A percentile compares a stretch with the other conserved stretches of the same genome.
Conservation (phyloP, 2,113 vertebrate genomes). For the Anhinga anhinga region DNA sequence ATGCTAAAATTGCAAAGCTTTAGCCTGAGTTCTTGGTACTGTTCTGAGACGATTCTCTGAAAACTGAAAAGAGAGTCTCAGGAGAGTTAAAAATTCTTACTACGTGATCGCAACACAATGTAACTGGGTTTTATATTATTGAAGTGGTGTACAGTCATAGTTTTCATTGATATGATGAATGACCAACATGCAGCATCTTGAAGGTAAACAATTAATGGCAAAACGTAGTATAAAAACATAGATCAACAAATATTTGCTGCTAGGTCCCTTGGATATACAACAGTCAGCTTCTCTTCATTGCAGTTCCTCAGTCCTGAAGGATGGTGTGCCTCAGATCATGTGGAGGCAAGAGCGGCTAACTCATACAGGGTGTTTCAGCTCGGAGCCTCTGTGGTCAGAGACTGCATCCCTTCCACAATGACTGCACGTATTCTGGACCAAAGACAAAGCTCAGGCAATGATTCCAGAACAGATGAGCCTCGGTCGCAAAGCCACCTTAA, state of each 20-base stretch:
- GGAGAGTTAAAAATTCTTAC: not conserved
- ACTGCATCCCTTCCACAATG: too few relatives aligned
- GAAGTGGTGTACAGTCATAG: not conserved
- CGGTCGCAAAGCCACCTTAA: not conserved
- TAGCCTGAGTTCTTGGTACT: not conserved
- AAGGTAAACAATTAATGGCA: not conserved
- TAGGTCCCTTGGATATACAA: not conserved
- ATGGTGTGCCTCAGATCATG: not conserved
- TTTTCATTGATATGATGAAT: not conserved
- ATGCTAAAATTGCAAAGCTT: not conserved
- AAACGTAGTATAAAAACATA: not conserved
- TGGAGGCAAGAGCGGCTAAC: not conserved
- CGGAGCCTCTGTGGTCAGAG: not conserved
- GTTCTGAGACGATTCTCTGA: not conserved
- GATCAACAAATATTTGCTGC: not conserved
- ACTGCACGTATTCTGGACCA: rapidly evolving
- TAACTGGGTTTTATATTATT: not conserved
- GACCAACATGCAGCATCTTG: not conserved
- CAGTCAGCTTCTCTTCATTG: rapidly evolving
- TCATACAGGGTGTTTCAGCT: rapidly evolving
- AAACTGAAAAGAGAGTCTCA: not conserved
- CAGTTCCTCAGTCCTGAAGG: not conserved
- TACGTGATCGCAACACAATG: not conserved
- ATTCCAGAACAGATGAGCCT: not conserved
- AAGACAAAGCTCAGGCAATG: not conserved